Evolutionary conservation across 2,888 invertebrate species (phyloP).

Genomic region (Sinopyrophorus schimmeli): DNA sequence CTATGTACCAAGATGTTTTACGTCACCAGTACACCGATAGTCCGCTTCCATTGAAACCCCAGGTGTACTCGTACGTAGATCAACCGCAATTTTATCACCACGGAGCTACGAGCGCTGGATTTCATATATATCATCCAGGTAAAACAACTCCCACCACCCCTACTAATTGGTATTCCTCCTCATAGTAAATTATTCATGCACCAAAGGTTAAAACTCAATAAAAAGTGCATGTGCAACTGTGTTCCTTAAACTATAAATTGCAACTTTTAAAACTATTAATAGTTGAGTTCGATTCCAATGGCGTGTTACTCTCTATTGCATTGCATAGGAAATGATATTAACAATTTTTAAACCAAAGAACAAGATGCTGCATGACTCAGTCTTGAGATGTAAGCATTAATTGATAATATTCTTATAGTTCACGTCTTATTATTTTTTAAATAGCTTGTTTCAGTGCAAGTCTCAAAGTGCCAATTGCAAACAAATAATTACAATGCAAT

Average conservation of each 20-base stretch:
- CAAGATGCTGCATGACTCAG: conserved; percentile 19
- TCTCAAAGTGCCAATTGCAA: conserved; percentile 23
- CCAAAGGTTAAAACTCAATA: conserved; percentile 16
- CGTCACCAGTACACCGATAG: conserved; percentile 66
- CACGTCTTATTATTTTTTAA: conserved; percentile 14
- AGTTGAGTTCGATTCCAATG: conserved; percentile 23
- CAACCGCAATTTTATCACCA: conserved; percentile 87
- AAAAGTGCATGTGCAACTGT: conserved; percentile 35
- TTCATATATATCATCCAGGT: conserved; percentile 84
- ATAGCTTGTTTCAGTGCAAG: conserved; percentile 15
- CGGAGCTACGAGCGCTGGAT: conserved; percentile 69
- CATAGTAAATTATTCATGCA: conserved; percentile 48
- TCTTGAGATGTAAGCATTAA: conserved; percentile 21
- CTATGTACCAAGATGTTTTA: conserved; percentile 59
- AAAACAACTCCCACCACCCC: conserved; percentile 59
- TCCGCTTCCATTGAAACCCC: conserved; percentile 83
- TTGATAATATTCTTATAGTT: conserved; percentile 20
- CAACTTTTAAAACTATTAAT: conserved; percentile 27
- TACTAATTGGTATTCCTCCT: conserved; percentile 55
- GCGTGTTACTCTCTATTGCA: conserved; percentile 20
- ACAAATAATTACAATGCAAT: conserved; percentile 16
- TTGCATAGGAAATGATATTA: conserved; percentile 25
- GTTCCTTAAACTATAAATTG: conserved; percentile 35
- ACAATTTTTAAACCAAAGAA: conserved; percentile 32
- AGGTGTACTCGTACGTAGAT: conserved; percentile 80